phyloP scores from a whole-genome alignment of 2,113 vertebrate genomes.

The Tricholaema leucomelas region DNA sequence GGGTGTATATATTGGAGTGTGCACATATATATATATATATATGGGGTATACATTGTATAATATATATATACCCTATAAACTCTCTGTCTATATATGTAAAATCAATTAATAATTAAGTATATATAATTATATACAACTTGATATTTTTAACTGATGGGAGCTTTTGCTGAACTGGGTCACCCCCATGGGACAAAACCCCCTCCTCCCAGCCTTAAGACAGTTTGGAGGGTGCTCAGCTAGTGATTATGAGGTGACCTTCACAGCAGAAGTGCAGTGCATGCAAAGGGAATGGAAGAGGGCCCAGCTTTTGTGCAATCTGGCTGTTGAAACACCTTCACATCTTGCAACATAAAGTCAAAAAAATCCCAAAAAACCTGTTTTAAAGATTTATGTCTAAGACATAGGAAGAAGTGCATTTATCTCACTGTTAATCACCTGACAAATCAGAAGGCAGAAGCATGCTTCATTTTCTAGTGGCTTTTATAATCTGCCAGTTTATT shows the following conservation, averaged over 20 bases:
- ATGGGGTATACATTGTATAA: no score
- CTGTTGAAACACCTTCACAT: constrained; percentile 13
- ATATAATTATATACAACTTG: background rate
- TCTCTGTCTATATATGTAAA: no score
- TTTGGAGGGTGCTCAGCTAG: background rate
- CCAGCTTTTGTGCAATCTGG: background rate
- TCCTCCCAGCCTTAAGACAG: background rate
- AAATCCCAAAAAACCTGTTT: background rate
- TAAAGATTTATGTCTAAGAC: constrained; percentile 1
- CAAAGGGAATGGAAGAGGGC: background rate
- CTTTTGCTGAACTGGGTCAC: background rate
- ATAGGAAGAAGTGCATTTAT: constrained; percentile 34
- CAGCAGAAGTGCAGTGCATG: background rate
- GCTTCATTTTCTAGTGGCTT: constrained; percentile 22
- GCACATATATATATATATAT: no score
- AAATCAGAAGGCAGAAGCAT: constrained; percentile 60
- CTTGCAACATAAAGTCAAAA: constrained; percentile 19
- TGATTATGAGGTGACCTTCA: background rate
- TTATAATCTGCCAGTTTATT: constrained; percentile 16
- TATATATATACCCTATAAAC: no score
- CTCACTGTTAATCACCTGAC: constrained; percentile 60
- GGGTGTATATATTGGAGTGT: no score
- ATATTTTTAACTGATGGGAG: background rate
- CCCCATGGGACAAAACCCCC: background rate
- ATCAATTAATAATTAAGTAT: no score